Evolutionary conservation across 2,888 invertebrate species (phyloP).

Genomic region (Lomographa bimaculata): DNA sequence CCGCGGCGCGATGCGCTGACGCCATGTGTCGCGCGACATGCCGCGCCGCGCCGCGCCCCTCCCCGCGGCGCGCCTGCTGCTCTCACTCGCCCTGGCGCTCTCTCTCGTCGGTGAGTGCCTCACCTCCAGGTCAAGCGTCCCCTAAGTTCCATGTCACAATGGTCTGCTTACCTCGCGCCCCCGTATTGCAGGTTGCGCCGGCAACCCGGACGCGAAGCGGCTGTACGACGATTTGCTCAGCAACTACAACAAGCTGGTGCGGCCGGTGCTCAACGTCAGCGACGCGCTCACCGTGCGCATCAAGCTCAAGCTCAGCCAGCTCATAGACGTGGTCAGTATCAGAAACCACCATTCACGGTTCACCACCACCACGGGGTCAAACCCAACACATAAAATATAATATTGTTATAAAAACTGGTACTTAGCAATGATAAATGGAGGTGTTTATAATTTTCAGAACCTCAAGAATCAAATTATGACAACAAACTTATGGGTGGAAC

Average conservation of each 20-base stretch:
- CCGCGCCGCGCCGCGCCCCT: conserved; percentile 67
- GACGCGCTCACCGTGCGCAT: conserved; percentile 97
- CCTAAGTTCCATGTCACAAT: no score
- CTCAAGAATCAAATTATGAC: conserved; percentile 98
- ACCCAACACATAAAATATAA: no score
- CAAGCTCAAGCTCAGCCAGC: conserved; percentile 97
- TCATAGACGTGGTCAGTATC: conserved; percentile 97
- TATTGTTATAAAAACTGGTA: no score
- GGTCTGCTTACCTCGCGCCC: not conserved
- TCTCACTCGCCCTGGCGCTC: conserved; percentile 58
- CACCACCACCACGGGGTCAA: no score
- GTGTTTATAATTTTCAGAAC: conserved; percentile 87
- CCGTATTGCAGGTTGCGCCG: conserved; percentile 87
- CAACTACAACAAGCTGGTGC: conserved; percentile 98
- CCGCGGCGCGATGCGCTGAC: conserved; percentile 64
- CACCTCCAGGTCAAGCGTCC: no score
- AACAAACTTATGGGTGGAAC: conserved; percentile 96
- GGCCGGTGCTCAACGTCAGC: conserved; percentile 97
- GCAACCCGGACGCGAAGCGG: conserved; percentile 97
- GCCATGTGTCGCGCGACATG: conserved; percentile 70
- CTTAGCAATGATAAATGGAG: not conserved
- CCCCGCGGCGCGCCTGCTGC: conserved; percentile 57
- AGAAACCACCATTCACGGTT: no score
- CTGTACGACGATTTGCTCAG: conserved; percentile 97
- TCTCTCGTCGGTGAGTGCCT: conserved; percentile 41